phyloP scores from a whole-genome alignment of 2,797 vertebrate genomes.

The Lophotriccus pileatus region DNA sequence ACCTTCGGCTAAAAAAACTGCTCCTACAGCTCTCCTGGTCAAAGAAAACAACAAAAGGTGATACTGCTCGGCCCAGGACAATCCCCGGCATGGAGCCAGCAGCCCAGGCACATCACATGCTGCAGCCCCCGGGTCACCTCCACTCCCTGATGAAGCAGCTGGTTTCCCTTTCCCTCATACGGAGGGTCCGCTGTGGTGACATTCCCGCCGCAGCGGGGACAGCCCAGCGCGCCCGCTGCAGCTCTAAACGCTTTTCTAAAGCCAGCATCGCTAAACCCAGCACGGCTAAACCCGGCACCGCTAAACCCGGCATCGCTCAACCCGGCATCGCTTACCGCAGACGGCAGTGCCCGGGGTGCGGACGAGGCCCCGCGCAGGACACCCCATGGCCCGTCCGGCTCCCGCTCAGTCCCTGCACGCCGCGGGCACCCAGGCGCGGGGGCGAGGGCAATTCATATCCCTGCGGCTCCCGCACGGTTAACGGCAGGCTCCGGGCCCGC shows the following conservation, averaged over 20 bases:
- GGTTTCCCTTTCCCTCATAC: not conserved
- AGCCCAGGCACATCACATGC: not conserved
- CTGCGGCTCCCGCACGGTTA: not conserved
- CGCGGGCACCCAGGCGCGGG: not conserved
- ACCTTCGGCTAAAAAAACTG: not conserved
- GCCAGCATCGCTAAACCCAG: not conserved
- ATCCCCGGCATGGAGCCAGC: not conserved
- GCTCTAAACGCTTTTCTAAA: not conserved
- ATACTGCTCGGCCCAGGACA: not conserved
- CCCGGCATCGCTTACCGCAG: conserved; percentile 1
- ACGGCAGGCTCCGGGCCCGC: conserved; percentile 24
- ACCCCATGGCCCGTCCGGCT: conserved; percentile 27
- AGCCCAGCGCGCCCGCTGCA: not conserved
- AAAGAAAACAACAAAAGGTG: not conserved
- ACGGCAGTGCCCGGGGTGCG: not conserved
- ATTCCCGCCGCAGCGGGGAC: not conserved
- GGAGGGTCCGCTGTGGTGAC: not conserved
- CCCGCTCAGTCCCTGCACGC: conserved; percentile 1
- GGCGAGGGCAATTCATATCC: not conserved
- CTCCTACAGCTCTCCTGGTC: not conserved
- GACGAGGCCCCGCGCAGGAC: not conserved
- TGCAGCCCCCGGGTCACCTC: not conserved
- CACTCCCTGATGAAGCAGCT: no score
- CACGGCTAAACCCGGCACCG: not conserved
- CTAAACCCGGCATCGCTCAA: not conserved